These are phyloP conservation scores for Morone saxatilis DNA, from an alignment of 2,113 vertebrate species.

Conservation along the genomic window DNA sequence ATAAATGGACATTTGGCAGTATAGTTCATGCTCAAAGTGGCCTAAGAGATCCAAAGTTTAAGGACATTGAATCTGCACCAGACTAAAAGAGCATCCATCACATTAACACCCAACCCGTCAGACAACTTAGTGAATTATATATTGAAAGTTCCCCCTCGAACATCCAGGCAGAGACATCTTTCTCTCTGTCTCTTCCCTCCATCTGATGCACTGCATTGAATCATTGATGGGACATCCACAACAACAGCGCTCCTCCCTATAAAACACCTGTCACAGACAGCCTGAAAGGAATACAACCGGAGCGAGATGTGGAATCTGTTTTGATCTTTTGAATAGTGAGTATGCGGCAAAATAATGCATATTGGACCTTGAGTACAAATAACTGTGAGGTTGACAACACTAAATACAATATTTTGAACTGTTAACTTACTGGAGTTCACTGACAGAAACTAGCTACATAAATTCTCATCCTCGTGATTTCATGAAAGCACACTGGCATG, in stretches of 20 bases:
- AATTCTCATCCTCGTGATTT: not conserved
- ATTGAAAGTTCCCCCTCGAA: constrained; percentile 73
- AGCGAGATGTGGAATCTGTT: constrained; percentile 39
- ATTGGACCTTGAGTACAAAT: constrained; percentile 20
- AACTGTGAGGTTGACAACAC: not conserved
- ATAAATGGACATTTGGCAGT: constrained; percentile 51
- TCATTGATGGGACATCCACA: constrained; percentile 85
- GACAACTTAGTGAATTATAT: constrained; percentile 83
- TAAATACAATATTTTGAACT: too few relatives aligned
- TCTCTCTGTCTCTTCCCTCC: constrained; percentile 67
- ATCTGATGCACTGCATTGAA: constrained; percentile 81
- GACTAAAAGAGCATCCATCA: constrained; percentile 68
- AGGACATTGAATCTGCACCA: constrained; percentile 57
- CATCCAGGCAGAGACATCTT: constrained; percentile 74
- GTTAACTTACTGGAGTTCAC: too few relatives aligned
- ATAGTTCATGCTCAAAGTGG: constrained; percentile 47
- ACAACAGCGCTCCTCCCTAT: constrained; percentile 77
- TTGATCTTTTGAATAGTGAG: constrained; percentile 58
- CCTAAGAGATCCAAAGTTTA: constrained; percentile 51
- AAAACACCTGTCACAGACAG: constrained; percentile 80
- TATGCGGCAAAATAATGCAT: constrained; percentile 43
- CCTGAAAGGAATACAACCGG: constrained; percentile 60
- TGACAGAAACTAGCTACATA: not conserved
- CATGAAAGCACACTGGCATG: not conserved
- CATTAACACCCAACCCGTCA: constrained; percentile 69